These are phyloP conservation scores for Sinocyclocheilus grahami DNA, from an alignment of 2,113 vertebrate genomes.

Conservation along the genomic window DNA sequence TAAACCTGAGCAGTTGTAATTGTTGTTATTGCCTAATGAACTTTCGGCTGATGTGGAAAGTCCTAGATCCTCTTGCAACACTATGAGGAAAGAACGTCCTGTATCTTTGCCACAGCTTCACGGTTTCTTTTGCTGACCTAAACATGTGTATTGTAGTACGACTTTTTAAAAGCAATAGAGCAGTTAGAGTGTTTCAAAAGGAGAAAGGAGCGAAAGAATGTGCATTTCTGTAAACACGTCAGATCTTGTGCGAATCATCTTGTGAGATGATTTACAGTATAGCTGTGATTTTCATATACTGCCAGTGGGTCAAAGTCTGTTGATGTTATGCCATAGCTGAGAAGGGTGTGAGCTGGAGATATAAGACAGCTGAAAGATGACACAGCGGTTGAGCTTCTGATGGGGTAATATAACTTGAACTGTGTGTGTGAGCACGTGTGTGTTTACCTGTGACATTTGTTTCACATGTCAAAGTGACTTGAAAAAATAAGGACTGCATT, in stretches of 20 bases:
- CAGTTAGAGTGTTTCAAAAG: not conserved
- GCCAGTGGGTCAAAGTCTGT: slow-evolving; percentile 36
- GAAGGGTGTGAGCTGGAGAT: slow-evolving; percentile 30
- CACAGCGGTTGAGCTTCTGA: slow-evolving; percentile 24
- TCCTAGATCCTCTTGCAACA: slow-evolving; percentile 21
- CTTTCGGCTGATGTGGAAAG: slow-evolving; percentile 7
- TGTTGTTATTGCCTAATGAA: slow-evolving; percentile 25
- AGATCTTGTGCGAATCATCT: not conserved
- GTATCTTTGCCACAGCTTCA: not conserved
- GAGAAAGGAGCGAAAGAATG: not conserved
- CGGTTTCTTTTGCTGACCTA: not conserved
- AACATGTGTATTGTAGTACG: not conserved
- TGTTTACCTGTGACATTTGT: slow-evolving; percentile 20
- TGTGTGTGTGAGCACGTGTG: not conserved
- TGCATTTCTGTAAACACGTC: not conserved
- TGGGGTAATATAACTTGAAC: slow-evolving; percentile 7
- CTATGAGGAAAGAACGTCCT: not conserved
- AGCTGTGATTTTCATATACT: slow-evolving; percentile 20
- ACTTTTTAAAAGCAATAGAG: not conserved
- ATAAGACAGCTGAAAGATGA: slow-evolving; percentile 43
- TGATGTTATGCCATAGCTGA: slow-evolving; percentile 25
- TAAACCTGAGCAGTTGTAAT: not conserved
- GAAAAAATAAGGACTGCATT: not conserved
- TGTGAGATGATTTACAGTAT: not conserved
- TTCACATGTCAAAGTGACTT: not conserved